Percentiles rank a stretch among this genome's conserved stretches.
Evolutionary conservation across 2,797 vertebrate species (phyloP).

Genomic region (Buphagus erythrorhynchus): DNA sequence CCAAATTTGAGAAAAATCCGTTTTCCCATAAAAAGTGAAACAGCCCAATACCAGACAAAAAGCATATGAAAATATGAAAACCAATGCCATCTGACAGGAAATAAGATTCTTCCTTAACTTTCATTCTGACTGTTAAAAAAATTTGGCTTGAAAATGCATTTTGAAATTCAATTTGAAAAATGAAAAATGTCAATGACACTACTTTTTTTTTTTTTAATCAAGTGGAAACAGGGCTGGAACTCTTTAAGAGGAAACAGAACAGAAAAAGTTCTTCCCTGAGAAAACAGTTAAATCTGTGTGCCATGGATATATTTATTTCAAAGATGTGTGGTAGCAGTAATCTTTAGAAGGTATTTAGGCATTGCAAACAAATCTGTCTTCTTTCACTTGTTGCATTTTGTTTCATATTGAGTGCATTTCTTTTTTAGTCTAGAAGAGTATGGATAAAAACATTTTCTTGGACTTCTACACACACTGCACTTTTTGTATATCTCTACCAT

Average conservation of each 20-base stretch:
- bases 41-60: neutral
- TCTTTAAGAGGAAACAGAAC: neutral
- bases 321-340: neutral
- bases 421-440: neutral
- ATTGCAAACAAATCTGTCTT: neutral
- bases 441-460: neutral
- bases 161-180: slow-evolving; percentile 15
- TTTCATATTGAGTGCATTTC: neutral
- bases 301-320: neutral
- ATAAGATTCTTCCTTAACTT: neutral
- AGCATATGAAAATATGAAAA: neutral
- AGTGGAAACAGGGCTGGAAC: neutral
- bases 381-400: neutral
- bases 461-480: neutral
- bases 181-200: neutral
- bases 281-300: neutral
- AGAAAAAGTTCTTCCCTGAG: neutral
- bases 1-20: neutral
- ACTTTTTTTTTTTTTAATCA: neutral
- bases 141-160: neutral
- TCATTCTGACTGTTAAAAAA: neutral
- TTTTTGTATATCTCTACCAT: slow-evolving; percentile 21
- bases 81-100: neutral
- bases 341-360: neutral
- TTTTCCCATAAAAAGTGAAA: neutral